A percentile compares a stretch with the other conserved stretches of the same genome.
These are phyloP conservation scores for Baryphthengus martii DNA, from an alignment of 2,113 vertebrate genomes.

Conservation along the genomic window DNA sequence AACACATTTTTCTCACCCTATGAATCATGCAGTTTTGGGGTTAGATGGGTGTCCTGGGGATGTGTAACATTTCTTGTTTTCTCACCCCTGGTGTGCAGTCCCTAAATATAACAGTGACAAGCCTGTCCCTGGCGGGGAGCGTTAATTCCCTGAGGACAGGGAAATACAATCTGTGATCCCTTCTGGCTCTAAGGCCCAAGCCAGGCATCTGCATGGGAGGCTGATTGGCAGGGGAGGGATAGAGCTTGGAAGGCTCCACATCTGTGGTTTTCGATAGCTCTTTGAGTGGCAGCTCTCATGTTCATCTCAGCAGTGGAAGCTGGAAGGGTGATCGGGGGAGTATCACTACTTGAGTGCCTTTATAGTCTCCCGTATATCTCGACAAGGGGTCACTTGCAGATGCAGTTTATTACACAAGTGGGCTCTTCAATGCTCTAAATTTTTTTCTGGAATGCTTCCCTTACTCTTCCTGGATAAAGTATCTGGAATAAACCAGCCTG, in stretches of 20 bases:
- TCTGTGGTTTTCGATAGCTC: not conserved
- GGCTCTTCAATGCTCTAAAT: not conserved
- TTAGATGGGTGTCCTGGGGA: not conserved
- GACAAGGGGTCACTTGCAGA: accelerated
- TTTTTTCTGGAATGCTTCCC: not conserved
- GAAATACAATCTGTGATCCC: not conserved
- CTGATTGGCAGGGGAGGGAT: not conserved
- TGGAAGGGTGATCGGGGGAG: not conserved
- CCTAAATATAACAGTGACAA: not conserved
- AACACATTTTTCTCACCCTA: not conserved
- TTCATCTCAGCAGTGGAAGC: not conserved
- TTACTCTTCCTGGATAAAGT: not conserved
- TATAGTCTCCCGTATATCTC: not conserved
- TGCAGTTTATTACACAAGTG: not conserved
- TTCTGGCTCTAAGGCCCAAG: not conserved
- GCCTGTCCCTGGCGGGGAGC: accelerated
- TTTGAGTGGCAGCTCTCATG: not conserved
- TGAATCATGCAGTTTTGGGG: not conserved
- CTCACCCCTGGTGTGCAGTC: not conserved
- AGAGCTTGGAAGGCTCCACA: not conserved
- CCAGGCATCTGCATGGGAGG: not conserved
- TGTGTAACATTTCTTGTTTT: not conserved
- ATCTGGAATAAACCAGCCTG: not conserved
- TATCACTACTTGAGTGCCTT: not conserved
- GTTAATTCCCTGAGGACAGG: not conserved